phyloP scores from a whole-genome alignment of 2,797 vertebrate genomes.

The Tamandua tetradactyla region DNA sequence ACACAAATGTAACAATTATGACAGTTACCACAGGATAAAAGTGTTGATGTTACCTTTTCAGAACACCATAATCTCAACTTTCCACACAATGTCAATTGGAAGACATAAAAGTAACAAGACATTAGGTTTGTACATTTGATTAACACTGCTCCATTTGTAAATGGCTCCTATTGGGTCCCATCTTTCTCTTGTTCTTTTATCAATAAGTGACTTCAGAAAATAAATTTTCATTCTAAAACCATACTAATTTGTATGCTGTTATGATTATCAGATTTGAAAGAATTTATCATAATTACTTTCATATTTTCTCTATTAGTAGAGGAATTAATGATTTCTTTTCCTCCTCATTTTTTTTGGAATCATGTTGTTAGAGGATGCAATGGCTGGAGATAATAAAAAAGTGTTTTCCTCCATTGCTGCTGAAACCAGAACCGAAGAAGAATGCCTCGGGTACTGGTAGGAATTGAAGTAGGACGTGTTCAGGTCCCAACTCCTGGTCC shows the following conservation, averaged over 20 bases:
- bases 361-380: not conserved
- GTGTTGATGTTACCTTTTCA: not conserved
- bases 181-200: not conserved
- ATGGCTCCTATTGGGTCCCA: not conserved
- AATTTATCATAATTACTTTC: not conserved
- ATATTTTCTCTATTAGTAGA: not conserved
- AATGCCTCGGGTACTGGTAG: too few relatives aligned
- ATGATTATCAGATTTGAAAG: not conserved
- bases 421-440: too few relatives aligned
- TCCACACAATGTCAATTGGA: not conserved
- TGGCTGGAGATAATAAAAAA: not conserved
- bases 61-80: not conserved
- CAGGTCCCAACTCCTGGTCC: too few relatives aligned
- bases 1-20: not conserved
- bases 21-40: not conserved
- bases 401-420: not conserved
- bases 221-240: not conserved
- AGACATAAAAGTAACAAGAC: not conserved
- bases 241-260: not conserved
- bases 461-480: too few relatives aligned
- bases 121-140: not conserved
- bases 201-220: not conserved
- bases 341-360: not conserved
- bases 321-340: constrained; percentile 1
- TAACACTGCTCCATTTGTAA: not conserved